These are phyloP conservation scores for Leptonema lineaticorne DNA, from an alignment of 1,140 invertebrate species.

Conservation along the genomic window DNA sequence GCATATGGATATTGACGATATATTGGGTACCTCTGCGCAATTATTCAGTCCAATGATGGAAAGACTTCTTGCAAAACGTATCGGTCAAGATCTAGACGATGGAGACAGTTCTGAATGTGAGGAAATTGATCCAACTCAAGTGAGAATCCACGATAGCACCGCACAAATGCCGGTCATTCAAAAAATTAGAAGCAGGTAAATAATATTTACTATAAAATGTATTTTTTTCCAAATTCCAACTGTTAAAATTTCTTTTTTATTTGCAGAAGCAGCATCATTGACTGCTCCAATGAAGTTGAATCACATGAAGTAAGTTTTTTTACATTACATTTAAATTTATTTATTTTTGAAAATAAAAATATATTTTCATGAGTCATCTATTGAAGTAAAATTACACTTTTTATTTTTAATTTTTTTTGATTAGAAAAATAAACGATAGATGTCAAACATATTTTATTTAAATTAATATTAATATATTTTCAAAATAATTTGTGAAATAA, in stretches of 20 bases:
- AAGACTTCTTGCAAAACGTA: constrained; percentile 53
- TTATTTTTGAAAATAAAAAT: neutral
- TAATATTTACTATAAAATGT: constrained; percentile 14
- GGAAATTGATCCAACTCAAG: constrained; percentile 69
- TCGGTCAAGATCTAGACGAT: constrained; percentile 48
- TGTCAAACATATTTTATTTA: too few species aligned
- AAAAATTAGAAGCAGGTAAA: constrained; percentile 54
- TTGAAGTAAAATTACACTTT: neutral
- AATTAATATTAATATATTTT: too few species aligned
- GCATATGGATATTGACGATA: constrained; percentile 80
- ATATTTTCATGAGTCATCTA: neutral
- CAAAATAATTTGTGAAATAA: too few species aligned
- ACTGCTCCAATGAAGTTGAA: constrained; percentile 47
- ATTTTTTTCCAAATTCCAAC: constrained; percentile 26
- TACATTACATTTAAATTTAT: neutral
- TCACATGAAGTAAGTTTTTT: constrained; percentile 47
- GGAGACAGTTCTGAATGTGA: constrained; percentile 57
- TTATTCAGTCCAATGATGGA: constrained; percentile 65
- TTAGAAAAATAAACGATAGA: too few species aligned
- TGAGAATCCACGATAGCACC: constrained; percentile 76
- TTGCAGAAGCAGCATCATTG: constrained; percentile 53
- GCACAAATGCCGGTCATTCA: constrained; percentile 68
- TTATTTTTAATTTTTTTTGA: too few species aligned
- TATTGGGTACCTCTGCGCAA: constrained; percentile 66
- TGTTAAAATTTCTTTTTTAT: constrained; percentile 11